phyloP scores from a whole-genome alignment of 2,113 vertebrate species.

The Cromileptes altivelis region DNA sequence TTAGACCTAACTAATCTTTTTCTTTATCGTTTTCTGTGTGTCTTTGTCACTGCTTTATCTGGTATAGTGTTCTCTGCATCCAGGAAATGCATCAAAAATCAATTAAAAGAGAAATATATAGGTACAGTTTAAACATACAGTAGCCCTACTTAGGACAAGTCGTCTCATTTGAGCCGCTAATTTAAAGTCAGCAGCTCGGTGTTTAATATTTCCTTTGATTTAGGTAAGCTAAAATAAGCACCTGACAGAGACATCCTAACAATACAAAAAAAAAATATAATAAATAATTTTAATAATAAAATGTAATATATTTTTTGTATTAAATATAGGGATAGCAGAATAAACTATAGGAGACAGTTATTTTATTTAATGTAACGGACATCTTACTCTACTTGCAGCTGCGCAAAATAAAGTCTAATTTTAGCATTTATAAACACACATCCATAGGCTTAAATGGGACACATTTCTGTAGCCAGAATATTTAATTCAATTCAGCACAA shows the following conservation, averaged over 20 bases:
- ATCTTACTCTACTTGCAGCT: neutral
- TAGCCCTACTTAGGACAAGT: too few relatives aligned
- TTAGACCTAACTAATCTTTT: neutral
- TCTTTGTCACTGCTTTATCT: neutral
- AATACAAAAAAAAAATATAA: neutral
- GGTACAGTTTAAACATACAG: neutral
- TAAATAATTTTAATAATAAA: neutral
- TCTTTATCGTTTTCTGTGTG: neutral
- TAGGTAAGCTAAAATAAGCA: neutral
- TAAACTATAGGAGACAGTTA: neutral
- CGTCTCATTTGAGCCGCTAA: neutral
- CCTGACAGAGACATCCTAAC: neutral
- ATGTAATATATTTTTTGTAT: neutral
- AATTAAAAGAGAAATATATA: neutral
- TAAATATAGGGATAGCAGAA: neutral
- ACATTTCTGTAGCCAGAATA: neutral
- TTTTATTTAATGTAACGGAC: neutral
- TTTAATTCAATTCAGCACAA: neutral
- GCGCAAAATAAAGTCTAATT: neutral
- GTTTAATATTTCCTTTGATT: neutral
- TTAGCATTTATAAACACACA: neutral
- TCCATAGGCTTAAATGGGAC: neutral
- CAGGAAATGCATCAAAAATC: neutral
- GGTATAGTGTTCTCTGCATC: neutral
- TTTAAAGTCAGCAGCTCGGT: neutral